A percentile compares a stretch with the other conserved stretches of the same genome.
phyloP scores from a whole-genome alignment of 1,140 invertebrate species.

The Cydia splendana region DNA sequence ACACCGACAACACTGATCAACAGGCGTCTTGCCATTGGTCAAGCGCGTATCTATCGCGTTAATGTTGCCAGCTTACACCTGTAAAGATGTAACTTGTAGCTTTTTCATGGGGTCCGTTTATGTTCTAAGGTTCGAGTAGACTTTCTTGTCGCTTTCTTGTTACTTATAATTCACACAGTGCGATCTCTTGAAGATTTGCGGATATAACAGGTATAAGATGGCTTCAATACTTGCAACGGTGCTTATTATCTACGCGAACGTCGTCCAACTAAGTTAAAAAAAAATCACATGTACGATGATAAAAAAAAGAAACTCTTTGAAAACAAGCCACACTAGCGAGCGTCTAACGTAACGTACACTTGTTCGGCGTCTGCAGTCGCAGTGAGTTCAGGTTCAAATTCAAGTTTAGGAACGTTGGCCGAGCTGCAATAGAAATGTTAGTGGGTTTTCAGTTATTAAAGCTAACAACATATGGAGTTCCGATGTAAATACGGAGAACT shows the following conservation, averaged over 20 bases:
- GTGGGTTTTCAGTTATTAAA: slow-evolving; percentile 36
- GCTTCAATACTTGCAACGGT: background rate
- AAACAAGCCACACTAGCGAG: slow-evolving; percentile 67
- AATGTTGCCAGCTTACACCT: too few relatives aligned
- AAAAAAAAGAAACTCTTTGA: slow-evolving; percentile 48
- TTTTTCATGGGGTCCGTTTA: too few relatives aligned
- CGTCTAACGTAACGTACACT: slow-evolving; percentile 83
- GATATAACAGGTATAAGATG: too few relatives aligned
- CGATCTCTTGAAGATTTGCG: too few relatives aligned
- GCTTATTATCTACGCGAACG: background rate
- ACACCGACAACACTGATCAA: too few relatives aligned
- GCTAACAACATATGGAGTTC: background rate
- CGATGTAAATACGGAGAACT: slow-evolving; percentile 20
- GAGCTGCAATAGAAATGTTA: slow-evolving; percentile 89
- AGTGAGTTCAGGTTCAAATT: slow-evolving; percentile 95
- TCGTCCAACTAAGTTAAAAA: slow-evolving; percentile 15
- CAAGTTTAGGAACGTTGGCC: slow-evolving; percentile 97
- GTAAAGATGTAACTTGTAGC: too few relatives aligned
- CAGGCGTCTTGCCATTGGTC: too few relatives aligned
- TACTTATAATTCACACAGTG: too few relatives aligned
- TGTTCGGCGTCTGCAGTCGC: slow-evolving; percentile 91
- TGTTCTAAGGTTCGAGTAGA: too few relatives aligned
- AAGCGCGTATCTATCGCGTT: too few relatives aligned
- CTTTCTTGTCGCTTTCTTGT: too few relatives aligned
- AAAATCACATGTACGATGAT: background rate